Evolutionary conservation across 2,888 invertebrate species (phyloP).

Genomic region (Tinea trinotella): DNA sequence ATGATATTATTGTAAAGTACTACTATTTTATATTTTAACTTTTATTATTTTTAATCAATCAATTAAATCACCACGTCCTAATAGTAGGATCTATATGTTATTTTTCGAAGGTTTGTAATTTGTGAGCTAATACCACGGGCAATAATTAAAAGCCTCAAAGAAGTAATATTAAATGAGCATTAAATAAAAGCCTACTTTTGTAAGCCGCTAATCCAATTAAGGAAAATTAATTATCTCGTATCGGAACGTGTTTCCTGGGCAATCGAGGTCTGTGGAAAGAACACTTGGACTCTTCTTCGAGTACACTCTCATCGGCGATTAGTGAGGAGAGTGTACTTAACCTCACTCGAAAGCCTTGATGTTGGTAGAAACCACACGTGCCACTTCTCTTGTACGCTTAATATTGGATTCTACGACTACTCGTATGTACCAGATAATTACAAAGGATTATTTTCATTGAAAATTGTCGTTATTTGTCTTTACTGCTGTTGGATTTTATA

Average conservation of each 20-base stretch:
- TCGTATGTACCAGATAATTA: background rate
- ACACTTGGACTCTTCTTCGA: conserved; percentile 49
- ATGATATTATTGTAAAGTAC: no score
- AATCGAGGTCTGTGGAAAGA: conserved; percentile 58
- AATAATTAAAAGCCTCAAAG: background rate
- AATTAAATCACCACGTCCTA: no score
- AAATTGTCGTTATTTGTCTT: background rate
- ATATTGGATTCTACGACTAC: conserved; percentile 1
- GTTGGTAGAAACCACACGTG: conserved; percentile 11
- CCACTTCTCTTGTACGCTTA: background rate
- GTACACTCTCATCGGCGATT: conserved; percentile 55
- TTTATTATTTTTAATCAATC: no score
- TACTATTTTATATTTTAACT: no score
- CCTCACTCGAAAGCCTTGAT: conserved; percentile 8
- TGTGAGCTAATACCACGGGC: background rate
- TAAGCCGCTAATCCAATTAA: conserved; percentile 50
- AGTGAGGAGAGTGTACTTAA: conserved; percentile 46
- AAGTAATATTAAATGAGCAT: conserved; percentile 29
- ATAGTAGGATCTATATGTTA: no score
- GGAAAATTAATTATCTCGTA: conserved; percentile 54
- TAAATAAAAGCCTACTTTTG: background rate
- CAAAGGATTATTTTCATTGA: background rate
- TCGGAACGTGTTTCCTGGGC: conserved; percentile 51
- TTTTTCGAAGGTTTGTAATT: no score
- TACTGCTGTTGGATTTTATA: no score